Evolutionary conservation across 2,888 invertebrate genomes (phyloP).

Genomic region (Epinotia nisella): DNA sequence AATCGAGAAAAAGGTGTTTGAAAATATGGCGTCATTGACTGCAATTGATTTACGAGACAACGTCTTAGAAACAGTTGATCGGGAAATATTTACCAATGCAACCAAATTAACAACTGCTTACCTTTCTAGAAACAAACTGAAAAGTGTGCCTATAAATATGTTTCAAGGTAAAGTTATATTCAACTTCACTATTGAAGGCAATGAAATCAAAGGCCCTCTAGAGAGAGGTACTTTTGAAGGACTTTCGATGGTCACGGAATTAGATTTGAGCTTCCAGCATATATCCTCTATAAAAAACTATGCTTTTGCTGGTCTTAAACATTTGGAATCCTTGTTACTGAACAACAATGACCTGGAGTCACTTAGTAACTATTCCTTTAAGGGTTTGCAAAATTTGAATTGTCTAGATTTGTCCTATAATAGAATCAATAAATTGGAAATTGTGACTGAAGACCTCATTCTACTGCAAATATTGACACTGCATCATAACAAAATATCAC

Average conservation of each 20-base stretch:
- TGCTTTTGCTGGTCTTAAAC: constrained; percentile 62
- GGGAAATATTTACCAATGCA: constrained; percentile 53
- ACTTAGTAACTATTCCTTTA: constrained; percentile 60
- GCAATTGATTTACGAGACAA: constrained; percentile 61
- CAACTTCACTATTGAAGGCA: constrained; percentile 58
- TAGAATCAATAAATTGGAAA: constrained; percentile 59
- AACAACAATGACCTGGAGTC: constrained; percentile 62
- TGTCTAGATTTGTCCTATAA: constrained; percentile 67
- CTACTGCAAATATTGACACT: constrained; percentile 58
- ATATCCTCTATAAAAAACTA: constrained; percentile 62
- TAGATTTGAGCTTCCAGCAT: constrained; percentile 64
- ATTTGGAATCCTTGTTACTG: constrained; percentile 56
- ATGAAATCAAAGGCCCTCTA: constrained; percentile 61
- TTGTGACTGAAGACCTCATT: constrained; percentile 60
- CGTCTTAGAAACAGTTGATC: constrained; percentile 53
- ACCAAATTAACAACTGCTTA: constrained; percentile 54
- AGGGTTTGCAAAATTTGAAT: constrained; percentile 53
- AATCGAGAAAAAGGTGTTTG: constrained; percentile 56
- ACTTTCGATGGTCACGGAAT: constrained; percentile 51
- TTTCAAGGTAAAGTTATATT: constrained; percentile 61
- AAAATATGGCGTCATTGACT: constrained; percentile 51
- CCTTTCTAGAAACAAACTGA: constrained; percentile 63
- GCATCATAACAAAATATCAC: constrained; percentile 59
- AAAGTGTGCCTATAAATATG: constrained; percentile 57
- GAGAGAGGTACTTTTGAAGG: constrained; percentile 66